These are phyloP conservation scores for Zophobas morio DNA, from an alignment of 1,140 invertebrate species.

Conservation along the genomic window DNA sequence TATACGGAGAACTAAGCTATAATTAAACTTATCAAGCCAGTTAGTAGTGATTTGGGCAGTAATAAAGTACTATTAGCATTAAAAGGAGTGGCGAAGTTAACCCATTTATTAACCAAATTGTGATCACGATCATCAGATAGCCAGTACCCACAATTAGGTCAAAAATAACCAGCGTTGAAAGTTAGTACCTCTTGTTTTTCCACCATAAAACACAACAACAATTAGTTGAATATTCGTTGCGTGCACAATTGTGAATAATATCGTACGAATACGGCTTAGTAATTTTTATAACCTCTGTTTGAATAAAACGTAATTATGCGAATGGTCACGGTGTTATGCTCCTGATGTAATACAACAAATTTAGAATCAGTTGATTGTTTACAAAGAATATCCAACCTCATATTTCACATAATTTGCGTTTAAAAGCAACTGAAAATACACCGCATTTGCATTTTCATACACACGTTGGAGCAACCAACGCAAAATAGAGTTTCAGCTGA, in stretches of 20 bases:
- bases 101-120: no score
- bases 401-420: constrained; percentile 43
- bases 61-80: no score
- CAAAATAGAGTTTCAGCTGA: constrained; percentile 29
- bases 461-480: constrained; percentile 6
- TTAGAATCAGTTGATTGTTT: constrained; percentile 42
- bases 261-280: background rate
- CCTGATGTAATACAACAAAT: constrained; percentile 42
- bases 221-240: background rate
- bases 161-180: no score
- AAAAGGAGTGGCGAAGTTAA: no score
- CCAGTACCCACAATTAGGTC: no score
- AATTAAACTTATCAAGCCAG: no score
- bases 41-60: no score
- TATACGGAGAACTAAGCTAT: no score
- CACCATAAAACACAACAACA: no score
- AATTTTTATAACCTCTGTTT: constrained; percentile 29
- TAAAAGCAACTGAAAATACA: constrained; percentile 44
- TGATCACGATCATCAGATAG: no score
- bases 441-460: constrained; percentile 36
- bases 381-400: constrained; percentile 27
- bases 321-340: constrained; percentile 41
- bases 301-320: constrained; percentile 42
- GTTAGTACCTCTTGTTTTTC: no score
- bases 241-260: background rate